Conservation (phyloP, 2,888 invertebrate species). For the Phengaris alcon region DNA sequence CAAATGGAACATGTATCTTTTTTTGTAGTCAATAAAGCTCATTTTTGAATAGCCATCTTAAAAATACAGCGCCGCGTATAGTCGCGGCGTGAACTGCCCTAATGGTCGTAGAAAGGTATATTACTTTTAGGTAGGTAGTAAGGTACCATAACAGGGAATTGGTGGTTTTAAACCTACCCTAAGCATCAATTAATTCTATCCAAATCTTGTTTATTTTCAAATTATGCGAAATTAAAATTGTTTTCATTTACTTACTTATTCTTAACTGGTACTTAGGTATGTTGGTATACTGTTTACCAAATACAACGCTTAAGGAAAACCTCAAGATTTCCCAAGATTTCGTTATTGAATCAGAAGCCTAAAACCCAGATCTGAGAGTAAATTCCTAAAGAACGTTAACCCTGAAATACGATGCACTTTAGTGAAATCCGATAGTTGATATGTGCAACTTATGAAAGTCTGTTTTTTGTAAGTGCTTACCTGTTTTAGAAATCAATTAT, state of each 20-base stretch:
- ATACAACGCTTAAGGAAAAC: background rate
- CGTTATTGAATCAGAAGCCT: constrained; percentile 11
- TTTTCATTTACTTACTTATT: background rate
- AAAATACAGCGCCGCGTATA: no score
- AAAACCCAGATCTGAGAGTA: constrained; percentile 11
- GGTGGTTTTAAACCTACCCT: background rate
- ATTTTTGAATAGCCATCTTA: no score
- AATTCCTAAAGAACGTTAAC: constrained; percentile 3
- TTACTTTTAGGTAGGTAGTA: background rate
- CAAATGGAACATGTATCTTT: no score
- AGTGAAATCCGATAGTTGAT: constrained; percentile 25
- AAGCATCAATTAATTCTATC: background rate
- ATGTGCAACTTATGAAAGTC: constrained; percentile 24
- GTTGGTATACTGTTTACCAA: background rate
- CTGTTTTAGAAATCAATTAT: constrained; percentile 7
- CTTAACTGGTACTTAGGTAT: background rate
- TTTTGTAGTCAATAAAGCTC: no score
- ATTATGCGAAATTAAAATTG: background rate
- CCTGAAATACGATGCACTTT: constrained; percentile 31
- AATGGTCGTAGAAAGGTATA: no score
- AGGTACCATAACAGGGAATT: background rate
- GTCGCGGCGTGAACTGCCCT: no score
- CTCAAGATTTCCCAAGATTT: constrained; percentile 15
- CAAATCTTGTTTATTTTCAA: background rate
- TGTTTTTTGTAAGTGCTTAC: constrained; percentile 5